These are phyloP conservation scores for Pithys albifrons DNA, from an alignment of 2,113 vertebrate genomes.

Conservation along the genomic window DNA sequence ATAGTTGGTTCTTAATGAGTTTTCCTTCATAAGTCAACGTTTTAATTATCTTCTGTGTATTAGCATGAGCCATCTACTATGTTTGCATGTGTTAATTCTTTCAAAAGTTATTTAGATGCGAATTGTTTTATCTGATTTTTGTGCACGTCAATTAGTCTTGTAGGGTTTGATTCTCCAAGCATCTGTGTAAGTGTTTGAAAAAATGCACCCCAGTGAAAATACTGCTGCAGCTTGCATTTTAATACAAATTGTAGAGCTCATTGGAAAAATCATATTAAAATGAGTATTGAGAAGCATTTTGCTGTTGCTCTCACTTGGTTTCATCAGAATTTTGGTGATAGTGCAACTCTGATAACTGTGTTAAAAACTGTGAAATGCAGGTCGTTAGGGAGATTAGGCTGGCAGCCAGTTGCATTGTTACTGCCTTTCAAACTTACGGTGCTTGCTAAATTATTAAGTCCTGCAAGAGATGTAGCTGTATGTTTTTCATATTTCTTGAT, in stretches of 20 bases:
- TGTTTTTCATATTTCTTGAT: not conserved
- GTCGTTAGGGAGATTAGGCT: not conserved
- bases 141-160: not conserved
- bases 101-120: slow-evolving; percentile 34
- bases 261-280: not conserved
- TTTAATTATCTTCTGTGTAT: slow-evolving; percentile 21
- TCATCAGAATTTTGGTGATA: not conserved
- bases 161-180: not conserved
- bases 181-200: not conserved
- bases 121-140: slow-evolving; percentile 23
- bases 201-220: not conserved
- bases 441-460: not conserved
- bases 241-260: not conserved
- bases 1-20: slow-evolving; percentile 13
- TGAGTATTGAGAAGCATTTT: not conserved
- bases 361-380: slow-evolving; percentile 23
- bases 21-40: not conserved
- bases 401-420: not conserved
- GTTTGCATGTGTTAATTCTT: not conserved
- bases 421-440: not conserved
- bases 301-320: not conserved
- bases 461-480: not conserved
- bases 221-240: not conserved
- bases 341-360: not conserved
- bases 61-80: not conserved